Evolutionary conservation across 2,113 vertebrate genomes (phyloP).

Genomic region (Cochlearius cochlearius): DNA sequence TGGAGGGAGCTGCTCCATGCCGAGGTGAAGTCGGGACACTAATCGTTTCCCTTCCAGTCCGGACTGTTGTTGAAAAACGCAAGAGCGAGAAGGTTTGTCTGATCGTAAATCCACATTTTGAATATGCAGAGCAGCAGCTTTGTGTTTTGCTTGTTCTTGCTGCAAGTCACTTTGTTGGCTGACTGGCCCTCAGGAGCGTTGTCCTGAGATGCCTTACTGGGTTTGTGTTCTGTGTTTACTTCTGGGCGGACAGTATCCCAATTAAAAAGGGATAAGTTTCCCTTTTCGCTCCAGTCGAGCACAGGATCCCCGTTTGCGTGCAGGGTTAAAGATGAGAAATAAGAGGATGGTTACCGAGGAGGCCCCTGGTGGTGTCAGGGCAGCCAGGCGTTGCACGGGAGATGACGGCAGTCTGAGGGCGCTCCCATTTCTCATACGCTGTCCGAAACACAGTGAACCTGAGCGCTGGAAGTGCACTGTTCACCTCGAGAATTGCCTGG

Average conservation of each 20-base stretch:
- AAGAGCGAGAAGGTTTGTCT: background rate
- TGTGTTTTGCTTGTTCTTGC: background rate
- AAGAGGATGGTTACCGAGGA: background rate
- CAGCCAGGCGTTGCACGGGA: background rate
- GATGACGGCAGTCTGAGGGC: background rate
- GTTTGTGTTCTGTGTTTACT: background rate
- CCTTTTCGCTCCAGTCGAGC: background rate
- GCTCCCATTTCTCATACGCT: rapidly evolving
- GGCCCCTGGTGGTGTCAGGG: background rate
- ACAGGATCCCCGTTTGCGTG: background rate
- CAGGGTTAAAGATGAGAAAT: background rate
- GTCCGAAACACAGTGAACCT: background rate
- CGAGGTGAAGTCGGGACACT: background rate
- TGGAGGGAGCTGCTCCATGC: background rate
- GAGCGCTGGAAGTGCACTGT: rapidly evolving
- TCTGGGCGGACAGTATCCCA: background rate
- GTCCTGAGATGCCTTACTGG: background rate
- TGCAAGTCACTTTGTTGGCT: background rate
- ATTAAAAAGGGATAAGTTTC: background rate
- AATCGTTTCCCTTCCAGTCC: background rate
- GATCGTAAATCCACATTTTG: background rate
- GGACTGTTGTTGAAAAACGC: background rate
- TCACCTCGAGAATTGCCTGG: background rate
- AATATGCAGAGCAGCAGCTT: background rate
- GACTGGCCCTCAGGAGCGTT: background rate